phyloP scores from a whole-genome alignment of 2,888 invertebrate species.

The Watsonalla binaria region DNA sequence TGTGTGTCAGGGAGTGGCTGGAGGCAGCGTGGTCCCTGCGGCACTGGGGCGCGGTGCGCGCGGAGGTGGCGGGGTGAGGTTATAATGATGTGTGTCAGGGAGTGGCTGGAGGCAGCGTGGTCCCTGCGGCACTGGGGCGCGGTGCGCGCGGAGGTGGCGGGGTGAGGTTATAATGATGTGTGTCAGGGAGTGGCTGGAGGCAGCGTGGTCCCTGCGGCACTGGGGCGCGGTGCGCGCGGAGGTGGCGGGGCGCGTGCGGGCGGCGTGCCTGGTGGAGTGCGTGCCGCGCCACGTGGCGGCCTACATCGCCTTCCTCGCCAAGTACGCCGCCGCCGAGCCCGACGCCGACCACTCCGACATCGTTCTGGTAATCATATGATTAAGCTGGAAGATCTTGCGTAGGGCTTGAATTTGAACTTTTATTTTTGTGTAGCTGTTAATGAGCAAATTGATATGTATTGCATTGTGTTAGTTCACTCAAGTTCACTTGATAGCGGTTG shows the following conservation, averaged over 20 bases:
- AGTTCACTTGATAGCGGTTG: no score
- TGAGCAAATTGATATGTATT: no score
- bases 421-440: no score
- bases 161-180: not conserved
- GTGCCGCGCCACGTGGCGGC: slow-evolving; percentile 88
- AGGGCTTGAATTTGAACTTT: no score
- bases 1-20: slow-evolving; percentile 54
- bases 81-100: slow-evolving; percentile 25
- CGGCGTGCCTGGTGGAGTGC: slow-evolving; percentile 95
- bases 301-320: slow-evolving; percentile 91
- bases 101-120: slow-evolving; percentile 77
- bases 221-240: slow-evolving; percentile 85
- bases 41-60: slow-evolving; percentile 86
- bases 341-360: slow-evolving; percentile 47
- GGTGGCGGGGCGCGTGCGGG: slow-evolving; percentile 84
- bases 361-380: slow-evolving; percentile 32
- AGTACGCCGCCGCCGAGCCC: slow-evolving; percentile 76
- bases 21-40: slow-evolving; percentile 83
- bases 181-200: slow-evolving; percentile 59
- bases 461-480: no score
- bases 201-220: slow-evolving; percentile 86
- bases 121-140: slow-evolving; percentile 86
- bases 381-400: no score
- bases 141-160: no score
- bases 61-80: slow-evolving; percentile 77